Evolutionary conservation across 2,113 vertebrate species (phyloP).

Genomic region (Atherinomorus stipes): DNA sequence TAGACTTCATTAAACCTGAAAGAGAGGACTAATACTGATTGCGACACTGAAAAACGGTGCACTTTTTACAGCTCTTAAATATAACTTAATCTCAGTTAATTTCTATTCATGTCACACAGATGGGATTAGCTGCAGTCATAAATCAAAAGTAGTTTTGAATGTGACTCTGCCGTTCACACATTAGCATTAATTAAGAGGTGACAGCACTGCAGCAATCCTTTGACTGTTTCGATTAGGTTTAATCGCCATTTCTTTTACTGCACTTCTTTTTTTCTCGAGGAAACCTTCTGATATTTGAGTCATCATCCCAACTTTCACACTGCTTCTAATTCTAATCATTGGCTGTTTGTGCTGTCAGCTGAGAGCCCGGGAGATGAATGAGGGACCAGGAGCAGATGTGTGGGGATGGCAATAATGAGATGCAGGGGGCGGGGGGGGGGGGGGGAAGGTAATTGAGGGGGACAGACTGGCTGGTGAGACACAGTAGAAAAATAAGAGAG

Average conservation of each 20-base stretch:
- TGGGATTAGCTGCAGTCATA: constrained; percentile 67
- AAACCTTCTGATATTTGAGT: constrained; percentile 57
- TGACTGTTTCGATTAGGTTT: constrained; percentile 30
- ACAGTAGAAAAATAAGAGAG: constrained; percentile 60
- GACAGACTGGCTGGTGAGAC: constrained; percentile 66
- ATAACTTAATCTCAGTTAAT: constrained; percentile 64
- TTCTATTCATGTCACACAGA: constrained; percentile 56
- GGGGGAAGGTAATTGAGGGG: constrained; percentile 63
- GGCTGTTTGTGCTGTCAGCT: constrained; percentile 36
- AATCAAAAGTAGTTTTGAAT: constrained; percentile 62
- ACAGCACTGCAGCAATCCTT: constrained; percentile 23
- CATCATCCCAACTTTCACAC: constrained; percentile 15
- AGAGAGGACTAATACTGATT: constrained; percentile 65
- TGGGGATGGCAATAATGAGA: constrained; percentile 64
- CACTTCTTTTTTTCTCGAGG: constrained; percentile 22
- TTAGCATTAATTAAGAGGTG: constrained; percentile 52
- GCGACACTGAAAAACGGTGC: constrained; percentile 58
- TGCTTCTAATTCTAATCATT: constrained; percentile 60
- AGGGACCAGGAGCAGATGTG: constrained; percentile 68
- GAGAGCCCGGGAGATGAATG: constrained; percentile 45
- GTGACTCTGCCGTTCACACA: constrained; percentile 51
- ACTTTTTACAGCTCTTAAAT: constrained; percentile 51
- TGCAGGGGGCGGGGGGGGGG: too few relatives aligned
- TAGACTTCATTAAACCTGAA: constrained; percentile 73
- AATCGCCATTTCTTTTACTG: constrained; percentile 10